Base-by-base conservation (phyloP, 2,888 invertebrate species). In the Siphlonurus alternatus region DNA sequence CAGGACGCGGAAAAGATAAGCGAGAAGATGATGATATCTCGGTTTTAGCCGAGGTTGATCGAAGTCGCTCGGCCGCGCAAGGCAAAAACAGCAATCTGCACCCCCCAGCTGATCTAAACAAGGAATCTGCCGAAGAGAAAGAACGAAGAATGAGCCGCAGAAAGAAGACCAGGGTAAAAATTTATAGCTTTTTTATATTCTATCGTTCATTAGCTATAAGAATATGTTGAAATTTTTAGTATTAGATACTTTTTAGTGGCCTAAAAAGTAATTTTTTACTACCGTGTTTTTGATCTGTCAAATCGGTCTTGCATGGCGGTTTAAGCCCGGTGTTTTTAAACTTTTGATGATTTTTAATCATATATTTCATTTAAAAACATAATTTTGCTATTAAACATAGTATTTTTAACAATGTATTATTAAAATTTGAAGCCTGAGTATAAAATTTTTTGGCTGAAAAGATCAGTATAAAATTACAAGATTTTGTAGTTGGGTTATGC, bases 161-260 rank as follows among this genome's bases (percentile, higher is more conserved):
- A 64, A 76, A 76, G 72, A 76, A 75, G 69, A 72, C 70, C 2
- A 76, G 75, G 73, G 75, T 75, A 71, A 61, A 65, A 65, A 61
- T 23, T 64, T 62, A 22, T 7, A n/a, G 23, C n/a, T 19, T 22
- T 53, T 10, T 64, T 20, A 22, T 10, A 25, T 61, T 61, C 10
- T 51, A 54, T 2, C 15, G 22, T 24, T 20, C 2, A n/a, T 59
- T 2, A 5, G 24, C 19, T 18, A 19, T 1, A 1, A 5, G 3
- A 20, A 7, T 15, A 24, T 22, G n/a, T 19, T 24, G 18, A 3
- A 22, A 25, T 7, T 2, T 5, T 25, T 1, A 15, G 1, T 24
- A 19, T 22, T 54, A 25, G 22, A 7, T 56, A 18, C 18, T 23
- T 24, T 62, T 25, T 2, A 18, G 20, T 1, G n/a, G n/a, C n/a